These are phyloP conservation scores for Syngnathoides biaculeatus DNA, from an alignment of 2,113 vertebrate species.

Conservation along the genomic window DNA sequence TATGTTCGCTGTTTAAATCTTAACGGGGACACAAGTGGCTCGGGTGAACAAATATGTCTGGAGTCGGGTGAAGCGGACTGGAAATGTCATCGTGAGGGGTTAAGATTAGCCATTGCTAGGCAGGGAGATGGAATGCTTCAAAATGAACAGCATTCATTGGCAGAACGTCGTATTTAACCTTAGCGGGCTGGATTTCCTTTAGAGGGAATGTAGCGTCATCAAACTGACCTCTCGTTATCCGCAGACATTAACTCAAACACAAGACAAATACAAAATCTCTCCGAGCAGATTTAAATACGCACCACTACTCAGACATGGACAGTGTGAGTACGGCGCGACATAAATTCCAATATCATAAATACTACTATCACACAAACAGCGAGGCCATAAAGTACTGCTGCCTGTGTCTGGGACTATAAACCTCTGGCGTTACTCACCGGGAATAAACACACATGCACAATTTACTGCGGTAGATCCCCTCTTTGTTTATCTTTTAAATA, in stretches of 20 bases:
- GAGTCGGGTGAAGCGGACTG: constrained; percentile 69
- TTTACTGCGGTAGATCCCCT: constrained; percentile 60
- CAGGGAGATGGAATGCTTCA: constrained; percentile 61
- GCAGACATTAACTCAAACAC: constrained; percentile 36
- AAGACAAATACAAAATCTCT: constrained; percentile 49
- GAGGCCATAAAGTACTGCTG: constrained; percentile 64
- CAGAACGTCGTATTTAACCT: constrained; percentile 59
- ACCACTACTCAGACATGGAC: constrained; percentile 36
- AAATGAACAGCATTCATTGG: constrained; percentile 55
- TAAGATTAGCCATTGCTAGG: constrained; percentile 67
- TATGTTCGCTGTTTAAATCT: constrained; percentile 80
- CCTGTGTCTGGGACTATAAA: constrained; percentile 68
- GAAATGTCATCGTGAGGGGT: constrained; percentile 68
- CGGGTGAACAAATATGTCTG: constrained; percentile 74
- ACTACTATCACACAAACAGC: constrained; percentile 66
- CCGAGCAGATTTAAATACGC: constrained; percentile 52
- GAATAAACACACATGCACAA: constrained; percentile 65
- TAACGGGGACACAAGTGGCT: constrained; percentile 69
- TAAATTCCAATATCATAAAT: constrained; percentile 73
- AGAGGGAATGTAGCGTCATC: constrained; percentile 20
- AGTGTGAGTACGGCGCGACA: constrained; percentile 49
- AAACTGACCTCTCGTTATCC: constrained; percentile 49
- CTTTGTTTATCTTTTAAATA: constrained; percentile 75
- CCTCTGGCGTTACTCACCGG: constrained; percentile 66
- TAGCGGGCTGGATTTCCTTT: constrained; percentile 37